A percentile compares a stretch with the other conserved stretches of the same genome.
Evolutionary conservation across 2,113 vertebrate species (phyloP).

Genomic region (Tragelaphus imberbis): DNA sequence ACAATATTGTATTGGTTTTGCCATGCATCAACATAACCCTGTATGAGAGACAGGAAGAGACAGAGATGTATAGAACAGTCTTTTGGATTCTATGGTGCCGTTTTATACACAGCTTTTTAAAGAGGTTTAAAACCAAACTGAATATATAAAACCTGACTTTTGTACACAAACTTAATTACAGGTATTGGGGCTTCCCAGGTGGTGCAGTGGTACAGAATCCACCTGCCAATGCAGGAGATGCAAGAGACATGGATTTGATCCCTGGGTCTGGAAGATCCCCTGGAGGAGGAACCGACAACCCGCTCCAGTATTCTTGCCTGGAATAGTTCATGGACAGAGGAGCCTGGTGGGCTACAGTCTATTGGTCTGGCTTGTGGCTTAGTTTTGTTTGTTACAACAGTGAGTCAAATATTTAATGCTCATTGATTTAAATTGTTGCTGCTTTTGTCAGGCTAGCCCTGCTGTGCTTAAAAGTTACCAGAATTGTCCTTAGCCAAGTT

Average conservation of each 20-base stretch:
- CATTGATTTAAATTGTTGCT: not conserved
- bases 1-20: no score
- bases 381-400: not conserved
- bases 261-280: not conserved
- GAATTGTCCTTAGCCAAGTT: not conserved
- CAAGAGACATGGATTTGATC: not conserved
- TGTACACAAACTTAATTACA: slow-evolving; percentile 3
- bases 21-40: no score
- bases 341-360: not conserved
- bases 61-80: no score
- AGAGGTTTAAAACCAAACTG: slow-evolving; percentile 7
- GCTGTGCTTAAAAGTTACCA: not conserved
- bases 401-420: not conserved
- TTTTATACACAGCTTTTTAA: not conserved
- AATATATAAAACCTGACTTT: not conserved
- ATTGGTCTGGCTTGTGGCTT: not conserved
- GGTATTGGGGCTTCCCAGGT: not conserved
- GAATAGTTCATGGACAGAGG: not conserved
- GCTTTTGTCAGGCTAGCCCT: not conserved
- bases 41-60: no score
- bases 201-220: not conserved
- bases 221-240: not conserved
- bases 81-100: not conserved
- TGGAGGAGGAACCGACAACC: not conserved
- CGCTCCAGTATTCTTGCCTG: not conserved